A percentile compares a stretch with the other conserved stretches of the same genome.
These are phyloP conservation scores for Holothuria scabra DNA, from an alignment of 53 echinoderm and acorn worm species.

Conservation along the genomic window DNA sequence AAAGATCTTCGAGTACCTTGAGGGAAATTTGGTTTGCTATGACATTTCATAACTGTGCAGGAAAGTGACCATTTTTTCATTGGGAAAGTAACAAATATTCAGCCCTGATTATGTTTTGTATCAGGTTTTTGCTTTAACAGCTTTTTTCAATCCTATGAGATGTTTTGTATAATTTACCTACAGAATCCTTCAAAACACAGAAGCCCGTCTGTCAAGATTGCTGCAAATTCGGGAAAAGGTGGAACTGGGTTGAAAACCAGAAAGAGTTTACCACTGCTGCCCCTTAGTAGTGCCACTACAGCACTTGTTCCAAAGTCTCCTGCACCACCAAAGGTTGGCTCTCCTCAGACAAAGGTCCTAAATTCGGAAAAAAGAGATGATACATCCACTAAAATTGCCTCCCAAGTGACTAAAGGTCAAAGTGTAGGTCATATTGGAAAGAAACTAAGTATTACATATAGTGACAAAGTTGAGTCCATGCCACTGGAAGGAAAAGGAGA, in stretches of 20 bases:
- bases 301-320: slow-evolving; percentile 73
- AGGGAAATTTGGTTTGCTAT: no score
- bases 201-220: no score
- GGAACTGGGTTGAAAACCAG: slow-evolving; percentile 6
- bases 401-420: slow-evolving; percentile 26
- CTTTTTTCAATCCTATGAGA: no score
- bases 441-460: background rate
- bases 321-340: slow-evolving; percentile 38
- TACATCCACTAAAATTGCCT: slow-evolving; percentile 52
- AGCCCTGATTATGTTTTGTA: no score
- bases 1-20: no score
- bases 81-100: no score
- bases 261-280: slow-evolving; percentile 69
- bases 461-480: no score
- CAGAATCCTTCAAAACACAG: background rate
- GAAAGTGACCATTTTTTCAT: no score
- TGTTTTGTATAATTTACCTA: background rate
- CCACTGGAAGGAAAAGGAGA: no score
- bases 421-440: background rate
- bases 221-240: no score
- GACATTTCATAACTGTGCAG: no score
- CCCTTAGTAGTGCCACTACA: slow-evolving; percentile 77
- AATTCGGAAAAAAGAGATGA: slow-evolving; percentile 46
- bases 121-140: no score
- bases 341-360: slow-evolving; percentile 40